Evolutionary conservation across 2,888 invertebrate genomes (phyloP), one percentile per base, ranked within the genome.

Genomic region (Eugnorisma glareosa): DNA sequence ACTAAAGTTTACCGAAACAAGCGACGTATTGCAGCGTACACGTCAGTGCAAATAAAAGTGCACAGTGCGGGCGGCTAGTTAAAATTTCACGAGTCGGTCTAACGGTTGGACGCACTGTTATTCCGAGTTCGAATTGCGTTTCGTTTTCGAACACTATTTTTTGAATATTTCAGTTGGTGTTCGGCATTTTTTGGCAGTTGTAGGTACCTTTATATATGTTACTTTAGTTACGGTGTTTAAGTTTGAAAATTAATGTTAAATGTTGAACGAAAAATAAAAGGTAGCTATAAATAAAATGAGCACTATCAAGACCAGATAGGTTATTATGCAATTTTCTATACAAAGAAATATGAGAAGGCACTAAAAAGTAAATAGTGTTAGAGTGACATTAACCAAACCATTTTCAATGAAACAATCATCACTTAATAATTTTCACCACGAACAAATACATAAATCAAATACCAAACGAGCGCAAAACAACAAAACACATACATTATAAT

Each of bases 21-120:
- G 69, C 82, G 85, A 85, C 69, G 86, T 85, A 85, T 75, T 82
- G 75, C 84, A 89, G 85, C 89, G 92, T 93, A 91, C 90, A 93
- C 90, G 88, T 90, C 89, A 89, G 87, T 90, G 89, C 93, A 94
- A 95, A 94, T 93, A 94, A 93, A 94, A 94, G 89, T 91, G 90
- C 87, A 86, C 90, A 89, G 88, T 85, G 85, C 84, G 85, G 82
- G 85, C 79, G 82, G 85, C 90, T 93, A 92, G 93, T 94, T 94
- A 94, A 94, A 95, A 92, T 94, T 94, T 93, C 91, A 94, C 93
- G 93, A 93, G 88, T 88, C 90, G 86, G 89, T 86, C 88, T 85
- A 89, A 85, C 89, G 82, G 88, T 86, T 83, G 83, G 75, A 81
- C 82, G 91, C 87, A 86, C 87, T 88, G 90, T 89, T 91, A 88